phyloP scores from a whole-genome alignment of 2,888 invertebrate species.

The Didymodactylos carnosus region DNA sequence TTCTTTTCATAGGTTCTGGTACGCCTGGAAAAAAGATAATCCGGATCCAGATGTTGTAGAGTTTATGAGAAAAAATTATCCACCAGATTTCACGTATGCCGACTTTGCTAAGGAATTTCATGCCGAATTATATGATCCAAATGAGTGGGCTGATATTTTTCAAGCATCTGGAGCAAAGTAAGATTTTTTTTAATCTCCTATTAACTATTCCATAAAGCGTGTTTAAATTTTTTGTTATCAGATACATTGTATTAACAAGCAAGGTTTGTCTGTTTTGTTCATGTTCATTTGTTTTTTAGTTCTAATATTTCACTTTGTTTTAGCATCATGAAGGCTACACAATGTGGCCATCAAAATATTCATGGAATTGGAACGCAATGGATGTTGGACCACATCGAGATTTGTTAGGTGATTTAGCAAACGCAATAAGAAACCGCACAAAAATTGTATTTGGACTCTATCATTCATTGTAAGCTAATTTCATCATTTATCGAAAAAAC shows the following conservation, averaged over 20 bases:
- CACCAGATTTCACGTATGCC: conserved; percentile 65
- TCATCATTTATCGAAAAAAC: no score
- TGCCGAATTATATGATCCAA: conserved; percentile 26
- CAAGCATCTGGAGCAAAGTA: conserved; percentile 64
- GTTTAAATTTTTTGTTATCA: no score
- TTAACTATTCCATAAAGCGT: no score
- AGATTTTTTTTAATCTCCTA: no score
- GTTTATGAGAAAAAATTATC: conserved; percentile 67
- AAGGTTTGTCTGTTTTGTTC: no score
- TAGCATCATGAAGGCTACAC: conserved; percentile 70
- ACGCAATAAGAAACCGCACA: conserved; percentile 45
- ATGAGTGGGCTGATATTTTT: conserved; percentile 61
- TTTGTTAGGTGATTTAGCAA: conserved; percentile 44
- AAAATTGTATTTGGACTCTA: conserved; percentile 40
- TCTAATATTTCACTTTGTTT: no score
- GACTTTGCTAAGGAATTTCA: conserved; percentile 70
- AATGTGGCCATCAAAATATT: conserved; percentile 57
- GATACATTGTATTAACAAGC: conserved; percentile 54
- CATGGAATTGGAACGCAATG: conserved; percentile 63
- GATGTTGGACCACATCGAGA: conserved; percentile 58
- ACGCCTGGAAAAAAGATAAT: conserved; percentile 43
- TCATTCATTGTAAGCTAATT: conserved; percentile 34
- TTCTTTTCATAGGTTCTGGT: no score
- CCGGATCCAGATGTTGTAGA: conserved; percentile 21
- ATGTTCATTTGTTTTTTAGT: no score